A percentile compares a stretch with the other conserved stretches of the same genome.
These are phyloP conservation scores for Sebastes matsubarae DNA, from an alignment of 2,797 vertebrate species.

Conservation along the genomic window DNA sequence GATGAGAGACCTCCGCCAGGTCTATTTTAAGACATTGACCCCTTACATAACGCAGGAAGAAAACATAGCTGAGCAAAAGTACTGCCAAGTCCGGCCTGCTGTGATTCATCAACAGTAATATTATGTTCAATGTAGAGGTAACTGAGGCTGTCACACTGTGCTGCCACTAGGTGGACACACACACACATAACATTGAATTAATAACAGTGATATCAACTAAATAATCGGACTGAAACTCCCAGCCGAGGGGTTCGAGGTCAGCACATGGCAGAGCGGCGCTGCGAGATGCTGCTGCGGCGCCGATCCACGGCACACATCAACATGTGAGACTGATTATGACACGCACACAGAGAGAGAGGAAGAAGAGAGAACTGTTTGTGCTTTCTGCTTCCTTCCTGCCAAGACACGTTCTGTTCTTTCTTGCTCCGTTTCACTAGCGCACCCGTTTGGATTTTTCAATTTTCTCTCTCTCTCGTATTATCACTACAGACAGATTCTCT, in stretches of 20 bases:
- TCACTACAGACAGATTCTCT: not conserved
- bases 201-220: not conserved
- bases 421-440: constrained; percentile 19
- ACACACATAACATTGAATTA: not conserved
- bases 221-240: not conserved
- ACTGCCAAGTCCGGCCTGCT: not conserved
- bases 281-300: not conserved
- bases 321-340: constrained; percentile 53
- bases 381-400: constrained; percentile 68
- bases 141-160: not conserved
- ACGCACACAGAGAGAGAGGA: too few species aligned
- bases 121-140: not conserved
- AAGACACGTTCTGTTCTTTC: constrained; percentile 70
- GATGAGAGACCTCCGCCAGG: too few species aligned
- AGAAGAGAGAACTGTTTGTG: constrained; percentile 42
- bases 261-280: not conserved
- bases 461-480: constrained; percentile 5
- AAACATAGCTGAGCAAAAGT: not conserved
- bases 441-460: constrained; percentile 9
- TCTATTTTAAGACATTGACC: too few species aligned
- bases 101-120: too few species aligned
- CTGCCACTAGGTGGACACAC: not conserved
- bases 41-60: not conserved
- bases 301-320: constrained; percentile 28
- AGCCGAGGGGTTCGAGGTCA: not conserved